Evolutionary conservation across 2,113 vertebrate species (phyloP).

Genomic region (Dicentrarchus labrax): DNA sequence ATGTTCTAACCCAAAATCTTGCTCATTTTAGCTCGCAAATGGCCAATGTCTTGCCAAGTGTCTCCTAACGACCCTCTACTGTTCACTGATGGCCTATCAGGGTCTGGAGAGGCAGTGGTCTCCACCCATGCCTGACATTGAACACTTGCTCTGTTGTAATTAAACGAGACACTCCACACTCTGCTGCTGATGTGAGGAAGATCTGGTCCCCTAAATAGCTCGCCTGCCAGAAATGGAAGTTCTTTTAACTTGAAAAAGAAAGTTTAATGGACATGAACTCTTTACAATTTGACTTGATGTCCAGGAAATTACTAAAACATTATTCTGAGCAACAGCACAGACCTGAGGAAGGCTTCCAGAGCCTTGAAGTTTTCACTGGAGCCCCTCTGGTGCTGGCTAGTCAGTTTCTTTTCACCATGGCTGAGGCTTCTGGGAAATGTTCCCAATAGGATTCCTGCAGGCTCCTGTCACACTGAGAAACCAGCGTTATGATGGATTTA

Average conservation of each 20-base stretch:
- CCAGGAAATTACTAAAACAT: slow-evolving; percentile 15
- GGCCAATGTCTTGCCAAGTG: slow-evolving; percentile 11
- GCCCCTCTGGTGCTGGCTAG: background rate
- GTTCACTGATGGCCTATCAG: slow-evolving; percentile 22
- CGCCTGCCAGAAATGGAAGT: background rate
- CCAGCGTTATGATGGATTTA: slow-evolving; percentile 37
- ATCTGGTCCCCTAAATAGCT: background rate
- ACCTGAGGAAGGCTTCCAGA: background rate
- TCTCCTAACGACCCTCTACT: slow-evolving; percentile 46
- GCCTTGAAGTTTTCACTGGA: slow-evolving; percentile 17
- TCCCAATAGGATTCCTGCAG: slow-evolving; percentile 30
- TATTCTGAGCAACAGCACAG: slow-evolving; percentile 3
- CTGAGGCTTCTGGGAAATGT: slow-evolving; percentile 42
- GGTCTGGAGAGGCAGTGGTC: slow-evolving; percentile 34
- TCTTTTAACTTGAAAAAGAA: slow-evolving; percentile 28
- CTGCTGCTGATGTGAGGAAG: background rate
- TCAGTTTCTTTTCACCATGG: slow-evolving; percentile 5
- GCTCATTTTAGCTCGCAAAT: slow-evolving; percentile 28
- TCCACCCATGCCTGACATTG: slow-evolving; percentile 42
- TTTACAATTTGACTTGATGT: slow-evolving; percentile 1
- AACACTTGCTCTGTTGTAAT: slow-evolving; percentile 43
- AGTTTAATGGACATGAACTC: background rate
- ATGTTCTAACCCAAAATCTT: slow-evolving; percentile 6
- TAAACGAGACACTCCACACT: slow-evolving; percentile 38
- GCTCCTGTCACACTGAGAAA: slow-evolving; percentile 30